A percentile compares a stretch with the other conserved stretches of the same genome.
These are phyloP conservation scores for Exephanes ischioxanthus DNA, from an alignment of 2,888 invertebrate species.

Conservation along the genomic window DNA sequence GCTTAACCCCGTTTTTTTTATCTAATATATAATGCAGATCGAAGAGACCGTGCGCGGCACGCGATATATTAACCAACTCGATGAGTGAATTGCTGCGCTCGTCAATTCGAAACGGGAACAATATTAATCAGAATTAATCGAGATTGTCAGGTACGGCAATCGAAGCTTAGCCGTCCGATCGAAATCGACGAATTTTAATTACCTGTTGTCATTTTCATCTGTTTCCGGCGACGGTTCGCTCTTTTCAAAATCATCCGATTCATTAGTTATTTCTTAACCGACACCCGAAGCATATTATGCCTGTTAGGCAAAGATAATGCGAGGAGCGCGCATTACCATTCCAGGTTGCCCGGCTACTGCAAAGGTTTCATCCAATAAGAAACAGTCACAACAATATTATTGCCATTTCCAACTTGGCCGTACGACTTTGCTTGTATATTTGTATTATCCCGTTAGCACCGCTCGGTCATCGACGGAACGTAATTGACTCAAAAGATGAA, in stretches of 20 bases:
- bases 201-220: constrained; percentile 64
- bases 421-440: neutral
- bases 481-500: constrained; percentile 19
- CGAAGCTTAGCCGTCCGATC: neutral
- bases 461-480: neutral
- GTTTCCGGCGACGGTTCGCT: constrained; percentile 17
- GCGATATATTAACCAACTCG: neutral
- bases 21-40: constrained; percentile 58
- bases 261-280: constrained; percentile 65
- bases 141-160: neutral
- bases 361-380: constrained; percentile 80
- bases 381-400: constrained; percentile 70
- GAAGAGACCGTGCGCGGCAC: constrained; percentile 47
- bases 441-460: constrained; percentile 45
- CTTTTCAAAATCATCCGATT: constrained; percentile 50
- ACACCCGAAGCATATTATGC: constrained; percentile 77
- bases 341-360: constrained; percentile 76
- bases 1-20: constrained; percentile 64
- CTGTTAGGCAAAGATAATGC: constrained; percentile 71
- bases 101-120: neutral
- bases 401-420: constrained; percentile 42
- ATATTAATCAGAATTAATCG: neutral
- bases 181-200: constrained; percentile 21
- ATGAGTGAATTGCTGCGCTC: constrained; percentile 18
- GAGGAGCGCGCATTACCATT: constrained; percentile 64